Conservation (phyloP, 37 sponge, comb jelly and placozoan species). For the Halisarca cf. caerulea region DNA sequence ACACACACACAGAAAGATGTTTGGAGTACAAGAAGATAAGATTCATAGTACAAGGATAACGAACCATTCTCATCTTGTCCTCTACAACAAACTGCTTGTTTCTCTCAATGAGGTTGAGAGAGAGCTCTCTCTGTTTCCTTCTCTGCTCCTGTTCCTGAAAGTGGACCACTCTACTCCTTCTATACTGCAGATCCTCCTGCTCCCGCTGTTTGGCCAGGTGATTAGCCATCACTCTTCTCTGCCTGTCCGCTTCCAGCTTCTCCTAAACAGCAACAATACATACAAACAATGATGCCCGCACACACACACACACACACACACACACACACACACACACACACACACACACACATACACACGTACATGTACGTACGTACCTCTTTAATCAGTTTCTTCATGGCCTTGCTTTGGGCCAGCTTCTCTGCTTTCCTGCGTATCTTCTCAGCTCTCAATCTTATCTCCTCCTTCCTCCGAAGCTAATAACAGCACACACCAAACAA, state of each 20-base stretch:
- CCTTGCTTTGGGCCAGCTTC: neutral
- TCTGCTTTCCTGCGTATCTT: slow-evolving; percentile 13
- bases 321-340: no score
- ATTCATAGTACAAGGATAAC: no score
- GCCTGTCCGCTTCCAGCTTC: neutral
- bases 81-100: neutral
- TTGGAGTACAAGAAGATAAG: neutral
- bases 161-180: slow-evolving; percentile 48
- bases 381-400: slow-evolving; percentile 1
- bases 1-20: neutral
- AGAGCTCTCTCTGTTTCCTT: slow-evolving; percentile 38
- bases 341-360: no score
- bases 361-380: neutral
- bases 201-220: neutral
- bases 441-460: neutral
- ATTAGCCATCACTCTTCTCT: neutral
- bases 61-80: neutral
- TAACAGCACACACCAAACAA: no score
- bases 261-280: neutral
- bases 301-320: neutral
- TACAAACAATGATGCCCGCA: no score
- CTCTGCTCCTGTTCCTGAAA: slow-evolving; percentile 42
- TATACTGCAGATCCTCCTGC: slow-evolving; percentile 53
- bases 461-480: neutral
- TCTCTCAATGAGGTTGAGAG: slow-evolving; percentile 9